These are phyloP conservation scores for Nixonia krombeini DNA, from an alignment of 1,140 invertebrate genomes.

Conservation along the genomic window DNA sequence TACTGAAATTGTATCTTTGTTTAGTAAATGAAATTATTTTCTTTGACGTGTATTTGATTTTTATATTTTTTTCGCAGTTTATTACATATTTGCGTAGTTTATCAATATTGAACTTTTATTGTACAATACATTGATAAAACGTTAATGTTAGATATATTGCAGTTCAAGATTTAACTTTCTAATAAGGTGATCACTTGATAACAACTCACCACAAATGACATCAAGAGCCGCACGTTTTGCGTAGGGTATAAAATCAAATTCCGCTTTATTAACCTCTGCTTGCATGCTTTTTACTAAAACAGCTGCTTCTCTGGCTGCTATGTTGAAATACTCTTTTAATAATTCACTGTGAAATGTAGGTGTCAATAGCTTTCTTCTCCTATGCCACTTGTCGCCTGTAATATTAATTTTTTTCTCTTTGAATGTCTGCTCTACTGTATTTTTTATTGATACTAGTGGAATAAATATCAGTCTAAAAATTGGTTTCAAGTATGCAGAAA, in stretches of 20 bases:
- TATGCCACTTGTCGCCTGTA: constrained; percentile 79
- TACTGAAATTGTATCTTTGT: too few species aligned
- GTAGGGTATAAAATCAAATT: constrained; percentile 75
- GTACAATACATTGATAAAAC: too few species aligned
- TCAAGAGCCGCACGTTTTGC: constrained; percentile 78
- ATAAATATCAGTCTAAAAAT: too few species aligned
- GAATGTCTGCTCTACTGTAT: constrained; percentile 1
- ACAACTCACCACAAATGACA: constrained; percentile 76
- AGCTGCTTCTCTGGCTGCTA: constrained; percentile 65
- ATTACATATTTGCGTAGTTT: too few species aligned
- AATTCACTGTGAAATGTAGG: constrained; percentile 86
- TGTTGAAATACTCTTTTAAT: constrained; percentile 78
- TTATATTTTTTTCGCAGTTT: too few species aligned
- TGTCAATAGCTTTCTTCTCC: constrained; percentile 79
- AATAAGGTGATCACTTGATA: too few species aligned
- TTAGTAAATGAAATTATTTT: too few species aligned
- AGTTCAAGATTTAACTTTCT: too few species aligned
- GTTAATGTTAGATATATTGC: too few species aligned
- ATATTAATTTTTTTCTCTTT: constrained; percentile 16
- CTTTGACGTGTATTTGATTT: too few species aligned
- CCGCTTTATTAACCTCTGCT: constrained; percentile 74
- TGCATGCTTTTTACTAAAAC: constrained; percentile 76
- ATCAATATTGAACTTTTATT: too few species aligned
- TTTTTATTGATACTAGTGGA: constrained; percentile 3
- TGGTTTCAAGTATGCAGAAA: too few species aligned